Base-by-base conservation (phyloP, 2,797 vertebrate species). In the Fundulus diaphanus region DNA sequence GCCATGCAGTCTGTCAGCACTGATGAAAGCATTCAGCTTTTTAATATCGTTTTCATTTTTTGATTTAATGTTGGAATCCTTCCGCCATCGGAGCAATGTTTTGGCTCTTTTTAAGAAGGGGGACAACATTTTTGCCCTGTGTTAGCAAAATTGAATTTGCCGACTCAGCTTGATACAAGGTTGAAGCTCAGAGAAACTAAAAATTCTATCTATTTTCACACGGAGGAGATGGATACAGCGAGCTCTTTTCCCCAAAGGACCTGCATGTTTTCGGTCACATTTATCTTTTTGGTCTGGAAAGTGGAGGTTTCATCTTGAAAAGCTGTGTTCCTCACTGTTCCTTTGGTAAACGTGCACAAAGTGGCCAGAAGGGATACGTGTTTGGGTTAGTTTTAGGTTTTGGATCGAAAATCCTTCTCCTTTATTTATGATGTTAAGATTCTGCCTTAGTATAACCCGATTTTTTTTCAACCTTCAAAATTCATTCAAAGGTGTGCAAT, bases 151-250 rank as follows among this genome's bases (percentile, higher is more conserved):
- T 68, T 24, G 37, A 83, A 82, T 85, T 84, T 90, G 84, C 87
- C 5, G 52, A 80, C 63, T 90, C 84, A 84, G 85, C 85, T 66
- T 67, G 51, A 0, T 52, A 44, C 66, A 84, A 89, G 85, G 90
- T 88, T 82, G 75, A 79, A 78, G 77, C 77, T 44, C 82, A 40
- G 72, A 83, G 69, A 68, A 82, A 84, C 87, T 88, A 90, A 89
- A 88, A 77, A 88, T 86, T 83, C 77, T 72, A 78, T 89, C 82
- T 89, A 87, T 91, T 91, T 91, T 78, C 77, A 82, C 59, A 84
- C 70, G 57, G 65, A 63, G 70, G 83, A 87, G 83, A 90, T 69
- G 69, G 73, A 90, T 80, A 78, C 78, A 67, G 78, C 81, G 9
- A 20, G 76, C 72, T 69, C 73, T 61, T 9, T 66, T 68, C 54